A percentile compares a stretch with the other conserved stretches of the same genome.
phyloP scores from a whole-genome alignment of 2,113 vertebrate genomes.

The Gallinago jamesoni region DNA sequence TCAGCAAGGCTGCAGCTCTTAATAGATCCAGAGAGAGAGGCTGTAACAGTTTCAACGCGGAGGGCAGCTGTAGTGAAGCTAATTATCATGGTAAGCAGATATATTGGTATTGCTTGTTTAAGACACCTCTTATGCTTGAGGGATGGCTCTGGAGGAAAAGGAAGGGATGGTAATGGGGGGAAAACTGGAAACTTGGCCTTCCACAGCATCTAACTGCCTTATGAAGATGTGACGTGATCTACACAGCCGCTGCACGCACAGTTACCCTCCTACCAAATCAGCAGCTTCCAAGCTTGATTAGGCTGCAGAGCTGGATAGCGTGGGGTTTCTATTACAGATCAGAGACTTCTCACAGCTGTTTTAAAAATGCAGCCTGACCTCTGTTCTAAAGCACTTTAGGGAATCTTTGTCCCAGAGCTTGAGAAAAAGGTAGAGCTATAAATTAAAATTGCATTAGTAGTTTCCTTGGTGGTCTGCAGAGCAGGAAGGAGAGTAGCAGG shows the following conservation, averaged over 20 bases:
- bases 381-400: slow-evolving; percentile 43
- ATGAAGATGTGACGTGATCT: not conserved
- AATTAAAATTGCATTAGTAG: slow-evolving; percentile 42
- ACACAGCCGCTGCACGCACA: not conserved
- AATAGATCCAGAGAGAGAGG: not conserved
- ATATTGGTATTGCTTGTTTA: not conserved
- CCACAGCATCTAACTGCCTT: not conserved
- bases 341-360: not conserved
- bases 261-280: not conserved
- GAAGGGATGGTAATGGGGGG: not conserved
- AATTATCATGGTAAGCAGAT: accelerated
- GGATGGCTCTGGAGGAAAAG: not conserved
- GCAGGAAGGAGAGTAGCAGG: not conserved
- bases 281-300: not conserved
- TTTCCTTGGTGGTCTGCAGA: not conserved
- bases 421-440: slow-evolving; percentile 18
- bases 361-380: slow-evolving; percentile 22
- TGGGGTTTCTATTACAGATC: not conserved
- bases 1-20: not conserved
- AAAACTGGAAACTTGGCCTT: not conserved
- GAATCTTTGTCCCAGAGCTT: slow-evolving; percentile 39
- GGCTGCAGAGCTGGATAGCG: not conserved
- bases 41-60: accelerated
- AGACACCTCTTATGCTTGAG: not conserved
- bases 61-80: not conserved